These are phyloP conservation scores for Brachypteracias leptosomus DNA, from an alignment of 2,113 vertebrate genomes.

Conservation along the genomic window DNA sequence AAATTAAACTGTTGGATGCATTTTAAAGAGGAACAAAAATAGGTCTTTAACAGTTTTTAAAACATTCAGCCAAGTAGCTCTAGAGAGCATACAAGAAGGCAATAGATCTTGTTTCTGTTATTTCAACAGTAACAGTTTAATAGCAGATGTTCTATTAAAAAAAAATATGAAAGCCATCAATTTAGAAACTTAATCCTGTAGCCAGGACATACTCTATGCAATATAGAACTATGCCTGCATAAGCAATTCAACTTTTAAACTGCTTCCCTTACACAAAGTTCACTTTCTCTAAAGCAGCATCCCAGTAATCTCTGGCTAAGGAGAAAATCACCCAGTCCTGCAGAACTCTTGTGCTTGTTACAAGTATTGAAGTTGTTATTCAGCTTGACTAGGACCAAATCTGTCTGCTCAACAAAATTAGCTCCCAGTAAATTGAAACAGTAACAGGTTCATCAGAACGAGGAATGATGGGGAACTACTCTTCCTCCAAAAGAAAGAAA, in stretches of 20 bases:
- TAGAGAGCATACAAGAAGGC: background rate
- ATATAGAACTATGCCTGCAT: background rate
- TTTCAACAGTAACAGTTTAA: background rate
- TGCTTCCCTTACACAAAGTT: background rate
- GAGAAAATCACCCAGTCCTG: background rate
- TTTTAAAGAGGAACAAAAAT: background rate
- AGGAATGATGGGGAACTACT: background rate
- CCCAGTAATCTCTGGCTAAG: background rate
- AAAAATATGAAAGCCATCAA: rapidly evolving
- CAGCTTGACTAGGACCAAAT: background rate
- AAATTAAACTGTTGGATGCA: background rate
- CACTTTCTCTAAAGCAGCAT: background rate
- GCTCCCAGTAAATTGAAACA: background rate
- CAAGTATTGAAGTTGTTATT: background rate
- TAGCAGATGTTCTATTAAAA: background rate
- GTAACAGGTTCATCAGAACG: background rate
- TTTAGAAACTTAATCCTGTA: background rate
- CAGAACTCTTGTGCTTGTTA: background rate
- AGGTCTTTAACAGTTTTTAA: background rate
- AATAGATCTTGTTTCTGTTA: background rate
- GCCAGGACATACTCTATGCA: background rate
- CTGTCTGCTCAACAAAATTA: background rate
- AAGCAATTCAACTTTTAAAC: background rate
- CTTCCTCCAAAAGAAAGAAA: background rate
- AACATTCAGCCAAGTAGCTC: background rate